phyloP scores from a whole-genome alignment of 2,797 vertebrate genomes.

The Pseudopleuronectes americanus region DNA sequence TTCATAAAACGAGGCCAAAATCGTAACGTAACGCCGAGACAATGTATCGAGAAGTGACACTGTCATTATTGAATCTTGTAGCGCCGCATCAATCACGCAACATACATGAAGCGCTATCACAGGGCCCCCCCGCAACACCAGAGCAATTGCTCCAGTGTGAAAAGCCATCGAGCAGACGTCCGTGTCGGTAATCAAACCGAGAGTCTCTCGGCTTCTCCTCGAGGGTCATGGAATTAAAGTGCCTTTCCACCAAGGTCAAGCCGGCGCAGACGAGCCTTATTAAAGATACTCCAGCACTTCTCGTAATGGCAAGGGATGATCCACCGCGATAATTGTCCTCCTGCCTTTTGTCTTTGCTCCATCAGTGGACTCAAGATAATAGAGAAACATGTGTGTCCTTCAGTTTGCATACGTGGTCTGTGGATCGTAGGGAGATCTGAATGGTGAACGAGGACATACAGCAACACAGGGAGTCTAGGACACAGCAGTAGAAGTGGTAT shows the following conservation, averaged over 20 bases:
- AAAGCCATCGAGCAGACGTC: constrained; percentile 61
- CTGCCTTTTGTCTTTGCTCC: constrained; percentile 39
- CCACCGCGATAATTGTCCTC: constrained; percentile 61
- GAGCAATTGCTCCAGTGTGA: constrained; percentile 53
- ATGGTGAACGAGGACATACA: constrained; percentile 15
- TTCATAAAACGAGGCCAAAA: constrained; percentile 50
- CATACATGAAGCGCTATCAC: constrained; percentile 30
- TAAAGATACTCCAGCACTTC: constrained; percentile 74
- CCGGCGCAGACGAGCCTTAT: constrained; percentile 69
- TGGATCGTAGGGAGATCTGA: constrained; percentile 16
- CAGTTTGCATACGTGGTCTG: constrained; percentile 4
- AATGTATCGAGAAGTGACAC: constrained; percentile 49
- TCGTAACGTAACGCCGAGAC: constrained; percentile 40
- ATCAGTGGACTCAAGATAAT: constrained; percentile 26
- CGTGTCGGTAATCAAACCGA: constrained; percentile 67
- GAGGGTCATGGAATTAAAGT: constrained; percentile 74
- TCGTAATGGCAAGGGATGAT: constrained; percentile 62
- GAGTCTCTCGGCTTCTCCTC: constrained; percentile 62
- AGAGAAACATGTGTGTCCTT: constrained; percentile 18
- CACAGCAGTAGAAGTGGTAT: constrained; percentile 17
- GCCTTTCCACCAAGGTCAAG: constrained; percentile 82
- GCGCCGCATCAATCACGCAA: constrained; percentile 61
- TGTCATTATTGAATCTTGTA: constrained; percentile 62
- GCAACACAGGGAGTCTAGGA: constrained; percentile 21
- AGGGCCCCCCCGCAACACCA: constrained; percentile 29